Percentiles rank a stretch among this genome's conserved stretches.
These are phyloP conservation scores for Cichlasoma orientale DNA, from an alignment of 2,797 vertebrate species.

Conservation along the genomic window DNA sequence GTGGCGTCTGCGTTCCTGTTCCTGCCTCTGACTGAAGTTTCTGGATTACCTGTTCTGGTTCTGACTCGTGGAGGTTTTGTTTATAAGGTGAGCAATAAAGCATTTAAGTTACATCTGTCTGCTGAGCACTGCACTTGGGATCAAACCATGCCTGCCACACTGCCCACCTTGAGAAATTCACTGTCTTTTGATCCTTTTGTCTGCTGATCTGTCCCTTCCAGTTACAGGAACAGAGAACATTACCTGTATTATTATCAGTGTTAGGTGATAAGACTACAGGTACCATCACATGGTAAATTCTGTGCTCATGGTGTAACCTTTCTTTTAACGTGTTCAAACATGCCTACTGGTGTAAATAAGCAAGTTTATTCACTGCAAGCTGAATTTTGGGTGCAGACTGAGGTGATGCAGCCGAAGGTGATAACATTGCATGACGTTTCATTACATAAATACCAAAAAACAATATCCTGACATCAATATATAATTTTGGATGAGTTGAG, in stretches of 20 bases:
- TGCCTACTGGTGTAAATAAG: not conserved
- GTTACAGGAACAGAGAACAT: conserved; percentile 7
- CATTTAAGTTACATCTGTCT: too few species aligned
- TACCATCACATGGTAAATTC: not conserved
- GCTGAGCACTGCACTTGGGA: too few species aligned
- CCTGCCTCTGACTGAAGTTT: too few species aligned
- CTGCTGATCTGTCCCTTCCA: conserved; percentile 4
- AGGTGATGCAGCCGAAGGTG: not conserved
- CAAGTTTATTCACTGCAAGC: not conserved
- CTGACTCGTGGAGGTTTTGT: too few species aligned
- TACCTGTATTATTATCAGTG: conserved; percentile 5
- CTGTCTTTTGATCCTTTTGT: conserved; percentile 39
- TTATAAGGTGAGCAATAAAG: too few species aligned
- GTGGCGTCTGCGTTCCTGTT: too few species aligned
- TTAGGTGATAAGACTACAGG: not conserved
- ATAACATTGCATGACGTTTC: not conserved
- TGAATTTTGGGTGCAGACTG: not conserved
- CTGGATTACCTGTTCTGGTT: too few species aligned
- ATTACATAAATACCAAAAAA: not conserved
- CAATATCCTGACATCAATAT: not conserved
- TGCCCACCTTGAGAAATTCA: not conserved
- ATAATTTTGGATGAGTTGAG: not conserved
- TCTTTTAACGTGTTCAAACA: not conserved
- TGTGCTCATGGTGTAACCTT: not conserved
- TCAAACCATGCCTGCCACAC: too few species aligned